Evolutionary conservation across 2,888 invertebrate genomes (phyloP).

Genomic region (Orchesella flavescens): DNA sequence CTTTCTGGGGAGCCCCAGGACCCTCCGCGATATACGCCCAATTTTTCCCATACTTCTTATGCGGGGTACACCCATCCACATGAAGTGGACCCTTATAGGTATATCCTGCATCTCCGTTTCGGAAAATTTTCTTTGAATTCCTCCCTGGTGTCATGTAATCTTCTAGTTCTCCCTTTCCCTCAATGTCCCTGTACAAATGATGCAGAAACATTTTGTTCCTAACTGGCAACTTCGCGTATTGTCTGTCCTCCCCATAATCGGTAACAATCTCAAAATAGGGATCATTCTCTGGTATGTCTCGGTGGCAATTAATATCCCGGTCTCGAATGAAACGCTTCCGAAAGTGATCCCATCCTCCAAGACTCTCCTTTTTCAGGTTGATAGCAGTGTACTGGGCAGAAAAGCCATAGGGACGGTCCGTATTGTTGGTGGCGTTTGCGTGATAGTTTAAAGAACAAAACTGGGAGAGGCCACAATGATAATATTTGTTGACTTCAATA

Average conservation of each 20-base stretch:
- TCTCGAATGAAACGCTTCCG: background rate
- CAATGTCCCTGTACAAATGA: background rate
- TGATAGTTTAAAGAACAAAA: background rate
- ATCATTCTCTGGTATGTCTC: background rate
- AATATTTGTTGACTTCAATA: background rate
- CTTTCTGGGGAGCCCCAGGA: too few relatives aligned
- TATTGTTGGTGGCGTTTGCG: constrained; percentile 11
- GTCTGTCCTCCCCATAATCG: background rate
- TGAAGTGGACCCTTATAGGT: too few relatives aligned
- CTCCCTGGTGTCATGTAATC: too few relatives aligned
- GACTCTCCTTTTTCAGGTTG: background rate
- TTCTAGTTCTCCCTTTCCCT: too few relatives aligned
- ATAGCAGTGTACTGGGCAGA: background rate
- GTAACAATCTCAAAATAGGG: background rate
- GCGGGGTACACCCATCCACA: too few relatives aligned
- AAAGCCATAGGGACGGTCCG: constrained; percentile 25
- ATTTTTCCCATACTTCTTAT: too few relatives aligned
- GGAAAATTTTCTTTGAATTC: too few relatives aligned
- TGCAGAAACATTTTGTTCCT: background rate
- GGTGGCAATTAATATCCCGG: background rate
- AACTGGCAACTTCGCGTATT: background rate
- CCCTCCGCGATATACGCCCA: too few relatives aligned
- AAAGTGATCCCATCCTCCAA: constrained; percentile 35
- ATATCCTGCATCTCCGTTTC: too few relatives aligned
- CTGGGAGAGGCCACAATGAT: background rate